Percentiles rank a stretch among this genome's conserved stretches.
Conservation (phyloP, 2,888 invertebrate genomes). For the Thecocarcelia acutangulata region DNA sequence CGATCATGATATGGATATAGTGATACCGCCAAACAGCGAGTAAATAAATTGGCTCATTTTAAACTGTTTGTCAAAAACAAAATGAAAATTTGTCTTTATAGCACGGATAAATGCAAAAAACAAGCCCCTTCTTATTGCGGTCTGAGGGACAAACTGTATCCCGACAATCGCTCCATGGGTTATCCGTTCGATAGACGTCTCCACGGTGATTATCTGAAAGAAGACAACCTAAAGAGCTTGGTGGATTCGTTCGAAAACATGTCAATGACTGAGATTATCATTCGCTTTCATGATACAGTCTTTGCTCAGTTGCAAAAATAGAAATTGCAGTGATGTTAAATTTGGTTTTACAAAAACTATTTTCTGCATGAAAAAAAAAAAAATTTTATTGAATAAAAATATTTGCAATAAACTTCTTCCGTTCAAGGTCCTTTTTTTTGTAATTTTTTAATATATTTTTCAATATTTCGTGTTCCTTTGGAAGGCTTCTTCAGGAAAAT, state of each 20-base stretch:
- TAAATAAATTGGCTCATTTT: constrained; percentile 35
- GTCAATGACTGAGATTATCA: constrained; percentile 85
- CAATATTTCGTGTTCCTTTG: no score
- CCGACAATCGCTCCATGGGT: constrained; percentile 86
- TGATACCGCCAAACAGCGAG: constrained; percentile 69
- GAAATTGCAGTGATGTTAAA: background rate
- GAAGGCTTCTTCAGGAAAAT: no score
- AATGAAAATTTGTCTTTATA: background rate
- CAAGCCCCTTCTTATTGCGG: constrained; percentile 86
- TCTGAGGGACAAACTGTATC: constrained; percentile 85
- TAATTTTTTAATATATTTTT: no score
- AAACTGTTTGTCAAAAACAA: background rate
- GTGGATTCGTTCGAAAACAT: constrained; percentile 86
- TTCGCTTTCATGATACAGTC: constrained; percentile 82
- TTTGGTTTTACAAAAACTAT: no score
- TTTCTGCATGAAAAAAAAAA: no score
- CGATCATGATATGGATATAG: constrained; percentile 85
- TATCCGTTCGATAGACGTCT: constrained; percentile 83
- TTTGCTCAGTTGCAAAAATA: constrained; percentile 48
- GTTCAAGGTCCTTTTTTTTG: no score
- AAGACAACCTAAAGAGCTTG: constrained; percentile 84
- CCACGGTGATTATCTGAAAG: constrained; percentile 34
- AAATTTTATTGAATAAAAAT: no score
- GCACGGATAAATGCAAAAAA: constrained; percentile 82
- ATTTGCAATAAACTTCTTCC: no score